Evolutionary conservation across 2,113 vertebrate species (phyloP).

Genomic region (Labeo rohita): DNA sequence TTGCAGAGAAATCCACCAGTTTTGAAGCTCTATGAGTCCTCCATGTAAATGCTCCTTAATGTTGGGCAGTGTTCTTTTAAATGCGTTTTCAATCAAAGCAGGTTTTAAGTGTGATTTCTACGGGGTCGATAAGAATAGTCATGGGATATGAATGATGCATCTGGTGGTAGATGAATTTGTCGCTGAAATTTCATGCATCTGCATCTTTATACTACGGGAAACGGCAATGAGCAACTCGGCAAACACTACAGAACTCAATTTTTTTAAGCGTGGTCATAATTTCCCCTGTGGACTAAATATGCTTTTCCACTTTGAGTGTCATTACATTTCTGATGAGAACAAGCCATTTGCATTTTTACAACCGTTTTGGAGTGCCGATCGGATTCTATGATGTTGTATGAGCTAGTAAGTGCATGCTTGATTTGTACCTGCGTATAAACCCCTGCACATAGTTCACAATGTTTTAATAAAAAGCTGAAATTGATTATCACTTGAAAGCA

Average conservation of each 20-base stretch:
- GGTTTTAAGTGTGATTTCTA: constrained; percentile 46
- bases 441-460: constrained; percentile 24
- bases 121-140: constrained; percentile 39
- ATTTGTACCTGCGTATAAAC: constrained; percentile 28
- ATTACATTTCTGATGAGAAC: constrained; percentile 36
- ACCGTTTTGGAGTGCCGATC: constrained; percentile 1
- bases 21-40: constrained; percentile 61
- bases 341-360: constrained; percentile 32
- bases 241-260: constrained; percentile 50
- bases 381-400: constrained; percentile 27
- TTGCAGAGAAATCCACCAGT: constrained; percentile 53
- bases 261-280: not conserved
- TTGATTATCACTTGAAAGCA: constrained; percentile 44
- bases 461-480: constrained; percentile 35
- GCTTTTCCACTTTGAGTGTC: constrained; percentile 26
- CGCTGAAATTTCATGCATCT: constrained; percentile 21
- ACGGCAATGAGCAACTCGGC: constrained; percentile 1
- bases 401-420: constrained; percentile 37
- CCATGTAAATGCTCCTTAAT: constrained; percentile 65
- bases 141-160: constrained; percentile 14
- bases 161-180: constrained; percentile 20
- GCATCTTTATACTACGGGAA: not conserved
- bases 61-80: constrained; percentile 53
- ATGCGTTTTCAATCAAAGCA: constrained; percentile 45
- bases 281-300: constrained; percentile 12